Conservation (phyloP, 2,797 vertebrate species). For the Botia kubotai region DNA sequence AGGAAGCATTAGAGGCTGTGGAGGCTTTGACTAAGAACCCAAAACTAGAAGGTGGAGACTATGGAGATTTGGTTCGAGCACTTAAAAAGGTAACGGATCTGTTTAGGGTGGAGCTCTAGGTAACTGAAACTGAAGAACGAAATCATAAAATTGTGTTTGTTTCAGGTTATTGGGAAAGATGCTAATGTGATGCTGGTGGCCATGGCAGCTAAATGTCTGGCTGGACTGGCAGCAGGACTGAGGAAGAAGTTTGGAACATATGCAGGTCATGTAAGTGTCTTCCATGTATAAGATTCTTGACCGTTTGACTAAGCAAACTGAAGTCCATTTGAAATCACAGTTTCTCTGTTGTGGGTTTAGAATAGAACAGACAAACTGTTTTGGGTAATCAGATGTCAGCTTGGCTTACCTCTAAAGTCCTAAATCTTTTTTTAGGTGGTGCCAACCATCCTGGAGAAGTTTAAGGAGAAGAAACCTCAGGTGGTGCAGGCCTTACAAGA, state of each 20-base stretch:
- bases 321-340: no score
- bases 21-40: conserved; percentile 91
- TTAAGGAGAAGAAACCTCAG: conserved; percentile 97
- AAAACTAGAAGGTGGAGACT: conserved; percentile 94
- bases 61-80: conserved; percentile 91
- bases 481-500: conserved; percentile 97
- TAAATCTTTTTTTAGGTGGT: conserved; percentile 82
- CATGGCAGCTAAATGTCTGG: conserved; percentile 93
- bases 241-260: conserved; percentile 98
- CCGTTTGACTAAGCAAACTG: not conserved
- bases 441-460: conserved; percentile 96
- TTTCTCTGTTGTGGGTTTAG: not conserved
- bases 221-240: conserved; percentile 89
- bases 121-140: not conserved
- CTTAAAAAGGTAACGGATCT: conserved; percentile 88
- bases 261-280: conserved; percentile 87
- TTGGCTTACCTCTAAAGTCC: not conserved
- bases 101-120: not conserved
- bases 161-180: conserved; percentile 95
- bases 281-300: not conserved
- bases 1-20: conserved; percentile 92
- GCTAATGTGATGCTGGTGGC: conserved; percentile 97
- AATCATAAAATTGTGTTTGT: conserved; percentile 5
- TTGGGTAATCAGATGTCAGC: not conserved
- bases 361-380: no score